Evolutionary conservation across 1,140 invertebrate genomes (phyloP), one percentile per base, ranked within the genome.

Genomic region (Cyrtorhinus lividipennis): DNA sequence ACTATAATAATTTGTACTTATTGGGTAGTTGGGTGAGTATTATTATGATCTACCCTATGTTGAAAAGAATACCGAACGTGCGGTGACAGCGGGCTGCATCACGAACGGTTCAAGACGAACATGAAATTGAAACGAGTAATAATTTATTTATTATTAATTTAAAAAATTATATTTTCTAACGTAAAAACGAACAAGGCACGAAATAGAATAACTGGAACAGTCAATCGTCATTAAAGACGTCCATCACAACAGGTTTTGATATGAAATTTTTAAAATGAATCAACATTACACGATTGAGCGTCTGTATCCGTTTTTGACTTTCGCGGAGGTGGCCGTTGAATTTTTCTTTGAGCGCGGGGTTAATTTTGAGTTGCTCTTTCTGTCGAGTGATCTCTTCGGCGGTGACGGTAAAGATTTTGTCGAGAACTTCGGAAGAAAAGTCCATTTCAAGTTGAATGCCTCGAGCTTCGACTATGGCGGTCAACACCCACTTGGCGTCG

Each of bases 221-320:
- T n/a, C n/a, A n/a, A n/a, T n/a, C n/a, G n/a, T 24, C 23, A 56
- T 62, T 56, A 5, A 48, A 26, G 38, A 65, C 48, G 62, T 65
- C 64, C 13, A 48, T n/a, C 26, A 65, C 61, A 25, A 62, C 22
- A 18, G 64, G 64, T 30, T 59, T 62, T 27, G 56, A 44, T 22
- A 65, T 65, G n/a, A 56, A 61, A 38, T 46, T 61, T n/a, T 56
- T 26, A 62, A 65, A 65, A 48, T 45, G 45, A 20, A 65, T 44
- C 24, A 24, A 22, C 61, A 65, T 62, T 1, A 46, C 25, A 62
- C 64, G 59, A 38, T 63, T 22, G 22, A 65, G 44, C 18, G 24
- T 62, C 25, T 46, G 38, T 20, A 65, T 57, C 61, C 61, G 38
- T 8, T n/a, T 18, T 20, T 65, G 64, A 48, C 45, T 20, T 2